Conservation (phyloP, 2,797 vertebrate genomes). For the Artibeus lituratus region DNA sequence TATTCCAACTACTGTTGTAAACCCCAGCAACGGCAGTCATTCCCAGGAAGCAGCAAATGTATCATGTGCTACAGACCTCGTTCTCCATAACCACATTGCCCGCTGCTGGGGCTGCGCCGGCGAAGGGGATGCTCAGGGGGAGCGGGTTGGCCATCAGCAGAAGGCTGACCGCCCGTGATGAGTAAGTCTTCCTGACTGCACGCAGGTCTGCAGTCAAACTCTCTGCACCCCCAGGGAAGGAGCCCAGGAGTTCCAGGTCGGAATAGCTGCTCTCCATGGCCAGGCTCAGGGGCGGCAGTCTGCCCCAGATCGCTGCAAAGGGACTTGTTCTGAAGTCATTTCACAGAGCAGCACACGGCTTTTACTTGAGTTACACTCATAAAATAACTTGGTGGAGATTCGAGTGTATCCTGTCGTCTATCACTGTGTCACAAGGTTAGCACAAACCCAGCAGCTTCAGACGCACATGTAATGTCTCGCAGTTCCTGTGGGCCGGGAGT, state of each 20-base stretch:
- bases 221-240: neutral
- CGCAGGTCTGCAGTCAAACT: neutral
- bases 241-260: neutral
- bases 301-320: neutral
- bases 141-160: neutral
- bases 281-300: neutral
- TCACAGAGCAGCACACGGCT: neutral
- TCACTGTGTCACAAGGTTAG: neutral
- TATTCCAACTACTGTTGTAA: neutral
- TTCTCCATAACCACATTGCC: neutral
- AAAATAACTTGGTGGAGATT: neutral
- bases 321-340: neutral
- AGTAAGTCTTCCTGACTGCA: neutral
- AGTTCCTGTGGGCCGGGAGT: neutral
- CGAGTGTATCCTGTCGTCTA: neutral
- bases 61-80: neutral
- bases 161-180: neutral
- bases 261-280: neutral
- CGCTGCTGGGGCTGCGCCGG: neutral
- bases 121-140: neutral
- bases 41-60: neutral
- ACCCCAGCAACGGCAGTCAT: neutral
- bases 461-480: neutral
- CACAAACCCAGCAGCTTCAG: neutral
- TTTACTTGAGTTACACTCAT: neutral